Percentiles rank a stretch among this genome's conserved stretches.
These are phyloP conservation scores for Homarus americanus DNA, from an alignment of 1,140 invertebrate species.

Conservation along the genomic window DNA sequence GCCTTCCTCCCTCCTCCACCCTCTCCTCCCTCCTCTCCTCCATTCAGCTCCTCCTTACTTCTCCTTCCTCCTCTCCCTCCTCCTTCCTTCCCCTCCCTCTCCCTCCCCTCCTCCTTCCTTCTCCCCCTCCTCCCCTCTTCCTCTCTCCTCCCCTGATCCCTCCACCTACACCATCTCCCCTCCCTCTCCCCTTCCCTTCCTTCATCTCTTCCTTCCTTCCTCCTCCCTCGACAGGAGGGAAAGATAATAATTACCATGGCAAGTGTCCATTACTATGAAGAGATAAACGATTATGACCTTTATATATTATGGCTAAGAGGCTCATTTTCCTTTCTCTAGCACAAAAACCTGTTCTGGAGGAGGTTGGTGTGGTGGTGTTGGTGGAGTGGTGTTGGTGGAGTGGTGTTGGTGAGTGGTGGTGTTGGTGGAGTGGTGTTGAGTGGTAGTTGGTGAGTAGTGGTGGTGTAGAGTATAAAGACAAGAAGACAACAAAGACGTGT, in stretches of 20 bases:
- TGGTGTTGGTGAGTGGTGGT: too few species aligned
- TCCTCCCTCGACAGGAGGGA: background rate
- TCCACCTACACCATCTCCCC: background rate
- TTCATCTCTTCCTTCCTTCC: background rate
- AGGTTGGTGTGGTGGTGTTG: background rate
- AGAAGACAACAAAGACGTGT: too few species aligned
- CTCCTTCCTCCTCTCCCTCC: background rate
- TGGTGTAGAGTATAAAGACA: too few species aligned
- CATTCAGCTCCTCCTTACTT: background rate
- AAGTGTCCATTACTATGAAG: slow-evolving; percentile 37
- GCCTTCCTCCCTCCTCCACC: too few species aligned
- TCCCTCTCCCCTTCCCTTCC: too few species aligned
- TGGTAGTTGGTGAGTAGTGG: too few species aligned
- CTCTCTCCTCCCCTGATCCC: background rate
- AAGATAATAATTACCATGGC: slow-evolving; percentile 9
- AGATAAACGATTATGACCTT: slow-evolving; percentile 37
- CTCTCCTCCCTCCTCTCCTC: background rate
- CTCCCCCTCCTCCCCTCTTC: background rate
- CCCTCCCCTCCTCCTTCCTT: background rate
- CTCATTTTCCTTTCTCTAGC: slow-evolving; percentile 24
- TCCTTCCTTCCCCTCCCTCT: background rate
- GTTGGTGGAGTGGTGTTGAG: too few species aligned
- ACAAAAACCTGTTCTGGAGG: background rate
- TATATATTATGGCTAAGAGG: slow-evolving; percentile 22
- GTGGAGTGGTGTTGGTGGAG: too few species aligned